Evolutionary conservation across 2,888 invertebrate genomes (phyloP), one percentile per base, ranked within the genome.

Genomic region (Tipula lateralis): DNA sequence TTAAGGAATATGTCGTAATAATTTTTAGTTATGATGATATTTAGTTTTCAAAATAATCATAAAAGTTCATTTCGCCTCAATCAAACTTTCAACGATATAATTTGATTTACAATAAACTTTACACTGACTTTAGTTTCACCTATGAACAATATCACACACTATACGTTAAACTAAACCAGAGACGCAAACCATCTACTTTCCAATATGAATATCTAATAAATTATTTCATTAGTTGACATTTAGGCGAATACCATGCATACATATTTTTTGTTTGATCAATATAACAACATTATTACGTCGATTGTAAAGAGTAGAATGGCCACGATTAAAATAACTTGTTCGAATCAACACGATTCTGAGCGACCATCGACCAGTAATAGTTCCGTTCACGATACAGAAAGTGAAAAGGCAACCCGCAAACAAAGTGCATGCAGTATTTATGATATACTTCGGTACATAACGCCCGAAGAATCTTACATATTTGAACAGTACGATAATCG

Each of bases 401-500:
- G 66, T 24, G 66, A 66, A 24, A 24, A 66, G 24, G 66, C 24
- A 66, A 66, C 66, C 1, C 66, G 83, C 1, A 83, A 36, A 13
- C 83, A 83, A 24, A 83, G 83, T 39, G 34, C 39, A 1, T 36
- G 83, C 29, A 83, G 5, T 1, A 83, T 83, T 13, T 7, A 36
- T n/a, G 36, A 84, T 44, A 29, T 84, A 12, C 13, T 84, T 7
- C 50, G 84, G 7, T 44, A 13, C 16, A 50, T 84, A 29, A 29
- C 84, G 9, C 44, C 84, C n/a, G 84, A 84, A 4, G 84, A 84
- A 16, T 29, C 44, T 29, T 84, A 84, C 30, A 50, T 84, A 44
- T 84, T 84, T n/a, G 84, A 84, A 19, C 29, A 29, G n/a, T 83
- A 32, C 32, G 84, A 84, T 66, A 66, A 83, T 83, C 29, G n/a